Evolutionary conservation across 2,888 invertebrate species (phyloP).

Genomic region (Tillus elongatus): DNA sequence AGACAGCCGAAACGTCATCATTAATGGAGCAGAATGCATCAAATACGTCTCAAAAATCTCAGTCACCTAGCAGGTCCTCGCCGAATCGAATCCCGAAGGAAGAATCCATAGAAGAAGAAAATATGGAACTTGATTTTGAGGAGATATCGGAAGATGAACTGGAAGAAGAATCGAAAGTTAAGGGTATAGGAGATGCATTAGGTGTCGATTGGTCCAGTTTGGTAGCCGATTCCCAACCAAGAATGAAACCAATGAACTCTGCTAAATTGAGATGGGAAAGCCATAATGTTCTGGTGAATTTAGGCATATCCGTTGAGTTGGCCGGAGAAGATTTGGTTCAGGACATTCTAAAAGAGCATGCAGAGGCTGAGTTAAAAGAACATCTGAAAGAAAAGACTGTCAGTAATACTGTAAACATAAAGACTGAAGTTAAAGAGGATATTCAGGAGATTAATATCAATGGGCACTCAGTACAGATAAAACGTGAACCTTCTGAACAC

Average conservation of each 20-base stretch:
- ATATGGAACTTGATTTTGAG: conserved; percentile 73
- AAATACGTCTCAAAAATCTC: conserved; percentile 29
- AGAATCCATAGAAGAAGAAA: conserved; percentile 59
- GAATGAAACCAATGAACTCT: conserved; percentile 43
- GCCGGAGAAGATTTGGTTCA: conserved; percentile 59
- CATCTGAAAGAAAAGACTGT: conserved; percentile 23
- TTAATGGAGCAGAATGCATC: conserved; percentile 29
- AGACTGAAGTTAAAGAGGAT: conserved; percentile 20
- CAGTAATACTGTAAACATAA: conserved; percentile 17
- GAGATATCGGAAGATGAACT: conserved; percentile 85
- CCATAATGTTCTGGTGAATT: conserved; percentile 65
- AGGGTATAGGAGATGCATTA: conserved; percentile 78
- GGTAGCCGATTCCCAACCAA: conserved; percentile 64
- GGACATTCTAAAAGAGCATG: conserved; percentile 38
- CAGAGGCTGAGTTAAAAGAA: conserved; percentile 29
- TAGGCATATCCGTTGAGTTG: conserved; percentile 71
- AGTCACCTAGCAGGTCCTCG: conserved; percentile 27
- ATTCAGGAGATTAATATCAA: conserved; percentile 18
- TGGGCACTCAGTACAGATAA: conserved; percentile 9
- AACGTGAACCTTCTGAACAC: conserved; percentile 1
- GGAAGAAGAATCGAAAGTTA: conserved; percentile 68
- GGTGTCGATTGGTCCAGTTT: conserved; percentile 94
- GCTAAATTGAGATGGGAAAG: conserved; percentile 74
- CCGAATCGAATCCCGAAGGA: conserved; percentile 32
- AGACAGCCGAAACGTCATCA: conserved; percentile 26